A percentile compares a stretch with the other conserved stretches of the same genome.
Evolutionary conservation across 2,797 vertebrate genomes (phyloP).

Genomic region (Acropternis orthonyx): DNA sequence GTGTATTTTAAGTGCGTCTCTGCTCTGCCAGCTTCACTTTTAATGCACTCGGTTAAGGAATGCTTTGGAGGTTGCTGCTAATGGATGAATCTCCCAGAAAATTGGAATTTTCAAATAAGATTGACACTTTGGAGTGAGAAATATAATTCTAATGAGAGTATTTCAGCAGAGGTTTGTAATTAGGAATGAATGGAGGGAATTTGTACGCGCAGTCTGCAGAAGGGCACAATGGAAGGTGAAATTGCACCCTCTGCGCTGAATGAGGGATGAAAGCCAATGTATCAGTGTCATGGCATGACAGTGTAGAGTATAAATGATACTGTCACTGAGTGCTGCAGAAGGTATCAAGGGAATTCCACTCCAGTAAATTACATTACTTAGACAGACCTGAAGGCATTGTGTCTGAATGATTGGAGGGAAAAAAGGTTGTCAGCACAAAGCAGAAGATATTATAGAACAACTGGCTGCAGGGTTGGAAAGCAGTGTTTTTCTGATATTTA

Average conservation of each 20-base stretch:
- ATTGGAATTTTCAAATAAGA: constrained; percentile 74
- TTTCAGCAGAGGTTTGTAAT: constrained; percentile 78
- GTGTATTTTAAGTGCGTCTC: constrained; percentile 70
- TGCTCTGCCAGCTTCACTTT: constrained; percentile 44
- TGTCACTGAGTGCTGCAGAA: constrained; percentile 79
- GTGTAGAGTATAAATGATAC: constrained; percentile 81
- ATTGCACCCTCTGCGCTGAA: constrained; percentile 66
- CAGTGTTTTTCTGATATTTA: constrained; percentile 60
- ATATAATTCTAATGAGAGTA: constrained; percentile 75
- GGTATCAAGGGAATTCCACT: constrained; percentile 79
- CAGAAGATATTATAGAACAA: constrained; percentile 65
- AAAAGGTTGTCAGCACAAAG: constrained; percentile 75
- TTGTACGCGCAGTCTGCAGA: constrained; percentile 48
- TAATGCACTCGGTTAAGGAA: constrained; percentile 70
- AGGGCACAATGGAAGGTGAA: constrained; percentile 79
- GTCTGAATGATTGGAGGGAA: constrained; percentile 72
- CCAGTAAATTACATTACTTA: constrained; percentile 82
- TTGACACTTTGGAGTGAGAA: constrained; percentile 73
- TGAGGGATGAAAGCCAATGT: constrained; percentile 75
- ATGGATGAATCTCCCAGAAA: constrained; percentile 74
- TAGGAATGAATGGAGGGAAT: constrained; percentile 77
- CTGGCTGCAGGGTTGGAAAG: constrained; percentile 69
- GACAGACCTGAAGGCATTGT: constrained; percentile 78
- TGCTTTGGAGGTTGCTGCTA: constrained; percentile 75
- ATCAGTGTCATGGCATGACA: constrained; percentile 79